Percentiles rank a stretch among this genome's conserved stretches.
Conservation (phyloP, 2,797 vertebrate species). For the Cynopterus sphinx region DNA sequence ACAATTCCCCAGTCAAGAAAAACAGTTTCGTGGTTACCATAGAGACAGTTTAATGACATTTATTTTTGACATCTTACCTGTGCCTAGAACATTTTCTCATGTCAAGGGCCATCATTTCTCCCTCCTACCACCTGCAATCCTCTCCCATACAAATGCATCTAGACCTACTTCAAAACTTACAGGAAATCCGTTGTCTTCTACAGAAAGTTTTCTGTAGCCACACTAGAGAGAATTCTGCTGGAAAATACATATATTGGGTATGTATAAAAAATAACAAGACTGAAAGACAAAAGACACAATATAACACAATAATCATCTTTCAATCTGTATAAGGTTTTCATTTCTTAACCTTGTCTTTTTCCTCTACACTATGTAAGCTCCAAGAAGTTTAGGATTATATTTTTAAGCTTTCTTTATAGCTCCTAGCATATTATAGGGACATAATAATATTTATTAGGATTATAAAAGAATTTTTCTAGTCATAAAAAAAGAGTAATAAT, state of each 20-base stretch:
- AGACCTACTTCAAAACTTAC: neutral
- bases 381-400: conserved; percentile 24
- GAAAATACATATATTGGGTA: neutral
- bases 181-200: neutral
- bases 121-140: neutral
- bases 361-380: neutral
- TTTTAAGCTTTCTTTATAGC: neutral
- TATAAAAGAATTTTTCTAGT: conserved; percentile 37
- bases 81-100: conserved; percentile 39
- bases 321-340: neutral
- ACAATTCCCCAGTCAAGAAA: conserved; percentile 42
- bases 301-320: neutral
- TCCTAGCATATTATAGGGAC: neutral
- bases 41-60: conserved; percentile 52
- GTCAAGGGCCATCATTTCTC: neutral
- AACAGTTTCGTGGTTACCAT: conserved; percentile 54
- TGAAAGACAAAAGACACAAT: conserved; percentile 2
- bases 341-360: neutral
- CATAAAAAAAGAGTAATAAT: conserved; percentile 33
- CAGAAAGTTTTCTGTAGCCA: neutral
- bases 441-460: conserved; percentile 31
- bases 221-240: neutral
- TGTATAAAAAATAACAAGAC: neutral
- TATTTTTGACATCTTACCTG: conserved; percentile 56
- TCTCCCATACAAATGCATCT: neutral